Evolutionary conservation across 92 coral and sea anemone species (phyloP), one percentile per base, ranked within the genome.

Genomic region (Heliopora coerulea): DNA sequence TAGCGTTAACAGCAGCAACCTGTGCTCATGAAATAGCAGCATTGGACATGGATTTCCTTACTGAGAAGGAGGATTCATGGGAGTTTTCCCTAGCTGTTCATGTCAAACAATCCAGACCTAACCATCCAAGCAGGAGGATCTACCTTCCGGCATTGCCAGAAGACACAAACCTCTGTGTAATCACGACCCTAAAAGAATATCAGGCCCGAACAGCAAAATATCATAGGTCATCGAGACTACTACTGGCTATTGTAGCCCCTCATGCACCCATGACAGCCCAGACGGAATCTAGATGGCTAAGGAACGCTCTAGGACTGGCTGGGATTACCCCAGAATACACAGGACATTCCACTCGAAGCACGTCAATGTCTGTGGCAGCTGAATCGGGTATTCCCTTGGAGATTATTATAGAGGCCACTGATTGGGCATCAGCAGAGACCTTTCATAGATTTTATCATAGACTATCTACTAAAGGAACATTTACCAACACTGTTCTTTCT

Each of bases 321-420:
- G 83, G 80, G 72, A 73, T 87, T 27, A 33, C 34, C 34, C 40
- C 64, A 18, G 17, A 28, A 39, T 83, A 65, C 27, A 79, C 87
- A 10, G 85, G 83, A 9, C 88, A 76, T 56, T 83, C 86, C 14
- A 87, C 74, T n/a, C 37, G 91, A 40, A 81, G 83, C 20, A 83
- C 91, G 11, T 75, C 91, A 2, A 80, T 83, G 0, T 80, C 91
- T 8, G 81, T 72, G 26, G 88, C 85, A 6, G 82, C 84, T 1
- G 52, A 57, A 25, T 72, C 68, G 48, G 84, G 83, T 6, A 62
- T 78, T 31, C 83, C 82, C 11, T 46, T 82, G 68, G 89, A 78
- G 10, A 21, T 61, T 28, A 64, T 86, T 34, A 56, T 78, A 52
- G 49, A 56, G 50, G 84, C 79, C 13, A 84, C 82, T 28, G 82